Percentiles rank a stretch among this genome's conserved stretches.
phyloP scores from a whole-genome alignment of 2,888 invertebrate species.

The Automeris io region DNA sequence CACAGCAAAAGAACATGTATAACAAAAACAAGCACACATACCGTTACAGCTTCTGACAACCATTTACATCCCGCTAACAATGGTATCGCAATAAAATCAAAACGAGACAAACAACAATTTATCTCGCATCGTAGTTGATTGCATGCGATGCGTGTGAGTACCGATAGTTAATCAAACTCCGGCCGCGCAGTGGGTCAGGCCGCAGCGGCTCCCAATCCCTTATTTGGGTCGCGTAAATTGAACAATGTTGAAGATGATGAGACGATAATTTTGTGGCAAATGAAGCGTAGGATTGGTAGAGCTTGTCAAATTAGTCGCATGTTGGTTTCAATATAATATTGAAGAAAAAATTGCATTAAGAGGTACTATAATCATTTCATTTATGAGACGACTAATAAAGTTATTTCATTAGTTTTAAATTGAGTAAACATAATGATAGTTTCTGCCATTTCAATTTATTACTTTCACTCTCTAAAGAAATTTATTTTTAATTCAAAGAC shows the following conservation, averaged over 20 bases:
- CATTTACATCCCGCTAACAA: slow-evolving; percentile 33
- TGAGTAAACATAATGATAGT: too few species aligned
- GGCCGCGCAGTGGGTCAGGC: slow-evolving; percentile 29
- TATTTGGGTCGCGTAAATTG: slow-evolving; percentile 5
- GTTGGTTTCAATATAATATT: neutral
- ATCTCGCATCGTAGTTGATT: slow-evolving; percentile 40
- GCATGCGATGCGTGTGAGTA: slow-evolving; percentile 30
- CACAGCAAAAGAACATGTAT: neutral
- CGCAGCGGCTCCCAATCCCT: slow-evolving; percentile 28
- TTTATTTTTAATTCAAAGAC: too few species aligned
- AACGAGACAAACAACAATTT: slow-evolving; percentile 47
- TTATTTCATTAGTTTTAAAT: too few species aligned
- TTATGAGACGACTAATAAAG: too few species aligned
- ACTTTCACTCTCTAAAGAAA: too few species aligned
- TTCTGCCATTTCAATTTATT: too few species aligned
- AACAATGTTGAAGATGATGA: slow-evolving; percentile 12
- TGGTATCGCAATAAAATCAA: slow-evolving; percentile 38
- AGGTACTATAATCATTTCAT: too few species aligned
- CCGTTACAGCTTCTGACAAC: slow-evolving; percentile 9
- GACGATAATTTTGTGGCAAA: neutral
- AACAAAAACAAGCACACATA: neutral
- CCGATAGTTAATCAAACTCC: slow-evolving; percentile 32
- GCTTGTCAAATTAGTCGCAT: neutral
- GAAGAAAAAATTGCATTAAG: too few species aligned
- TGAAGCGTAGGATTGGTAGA: neutral